Evolutionary conservation across 2,113 vertebrate species (phyloP).

Genomic region (Tetrao urogallus): DNA sequence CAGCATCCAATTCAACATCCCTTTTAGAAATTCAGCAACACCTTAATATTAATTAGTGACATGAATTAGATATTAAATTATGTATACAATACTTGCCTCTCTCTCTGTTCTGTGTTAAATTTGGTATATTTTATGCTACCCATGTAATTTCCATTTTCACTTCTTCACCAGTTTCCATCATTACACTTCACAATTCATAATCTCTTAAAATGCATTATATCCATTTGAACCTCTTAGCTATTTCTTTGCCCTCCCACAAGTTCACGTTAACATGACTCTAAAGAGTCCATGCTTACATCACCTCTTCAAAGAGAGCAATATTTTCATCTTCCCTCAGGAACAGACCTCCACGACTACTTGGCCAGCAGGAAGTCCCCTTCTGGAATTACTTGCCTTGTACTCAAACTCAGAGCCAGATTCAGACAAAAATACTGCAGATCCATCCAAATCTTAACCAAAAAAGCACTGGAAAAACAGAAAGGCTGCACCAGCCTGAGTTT

Average conservation of each 20-base stretch:
- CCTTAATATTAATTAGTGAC: neutral
- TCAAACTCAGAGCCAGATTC: neutral
- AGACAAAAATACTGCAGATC: neutral
- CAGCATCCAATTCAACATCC: neutral
- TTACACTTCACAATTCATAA: slow-evolving; percentile 3
- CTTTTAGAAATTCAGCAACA: slow-evolving; percentile 5
- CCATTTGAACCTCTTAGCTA: neutral
- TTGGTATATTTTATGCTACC: neutral
- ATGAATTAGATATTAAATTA: slow-evolving; percentile 8
- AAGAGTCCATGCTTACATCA: neutral
- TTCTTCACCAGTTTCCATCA: neutral
- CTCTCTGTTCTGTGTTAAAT: neutral
- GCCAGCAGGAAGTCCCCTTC: neutral
- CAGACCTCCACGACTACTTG: neutral
- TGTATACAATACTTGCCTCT: neutral
- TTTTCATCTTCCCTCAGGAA: neutral
- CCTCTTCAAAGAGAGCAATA: neutral
- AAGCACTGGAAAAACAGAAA: neutral
- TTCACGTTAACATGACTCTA: neutral
- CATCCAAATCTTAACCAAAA: neutral
- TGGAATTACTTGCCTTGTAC: neutral
- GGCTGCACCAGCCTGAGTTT: neutral
- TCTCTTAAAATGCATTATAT: neutral
- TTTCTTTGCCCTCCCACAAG: neutral
- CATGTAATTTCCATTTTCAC: neutral